A percentile compares a stretch with the other conserved stretches of the same genome.
These are phyloP conservation scores for Metridium senile DNA, from an alignment of 92 coral and sea anemone genomes.

Conservation along the genomic window DNA sequence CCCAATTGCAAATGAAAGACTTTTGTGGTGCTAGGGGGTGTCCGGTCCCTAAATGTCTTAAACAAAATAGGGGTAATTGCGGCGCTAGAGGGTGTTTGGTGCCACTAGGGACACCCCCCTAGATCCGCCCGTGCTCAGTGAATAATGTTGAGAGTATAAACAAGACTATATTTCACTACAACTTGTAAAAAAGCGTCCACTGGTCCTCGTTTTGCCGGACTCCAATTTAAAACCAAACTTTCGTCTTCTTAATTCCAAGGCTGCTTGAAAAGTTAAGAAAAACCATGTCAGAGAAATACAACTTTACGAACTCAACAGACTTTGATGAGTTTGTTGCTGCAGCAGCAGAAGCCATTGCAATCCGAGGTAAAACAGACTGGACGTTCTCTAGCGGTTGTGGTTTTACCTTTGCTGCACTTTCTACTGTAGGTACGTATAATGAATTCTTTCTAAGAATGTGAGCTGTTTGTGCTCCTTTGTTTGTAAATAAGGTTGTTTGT, in stretches of 20 bases:
- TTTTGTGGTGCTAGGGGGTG: too few species aligned
- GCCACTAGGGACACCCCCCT: too few species aligned
- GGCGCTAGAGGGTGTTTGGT: too few species aligned
- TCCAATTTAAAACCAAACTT: background rate
- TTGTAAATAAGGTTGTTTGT: background rate
- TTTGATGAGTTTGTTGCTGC: conserved; percentile 30
- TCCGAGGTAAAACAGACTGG: conserved; percentile 49
- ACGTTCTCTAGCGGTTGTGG: conserved; percentile 48
- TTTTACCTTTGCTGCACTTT: conserved; percentile 50
- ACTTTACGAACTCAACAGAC: conserved; percentile 39
- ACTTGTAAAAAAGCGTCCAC: too few species aligned
- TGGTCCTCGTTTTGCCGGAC: background rate
- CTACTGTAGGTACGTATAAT: conserved; percentile 49
- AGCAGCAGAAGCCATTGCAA: conserved; percentile 24
- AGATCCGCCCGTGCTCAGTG: too few species aligned
- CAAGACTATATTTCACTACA: too few species aligned
- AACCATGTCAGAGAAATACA: conserved; percentile 32
- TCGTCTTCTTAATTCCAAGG: background rate
- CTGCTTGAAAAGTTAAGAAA: conserved; percentile 10
- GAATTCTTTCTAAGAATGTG: too few species aligned
- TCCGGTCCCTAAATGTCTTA: too few species aligned
- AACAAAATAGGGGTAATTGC: too few species aligned
- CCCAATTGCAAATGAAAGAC: too few species aligned
- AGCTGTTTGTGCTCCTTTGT: too few species aligned
- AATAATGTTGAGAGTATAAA: too few species aligned